Base-by-base conservation (phyloP, 1,140 invertebrate species). In the Microplitis demolitor region DNA sequence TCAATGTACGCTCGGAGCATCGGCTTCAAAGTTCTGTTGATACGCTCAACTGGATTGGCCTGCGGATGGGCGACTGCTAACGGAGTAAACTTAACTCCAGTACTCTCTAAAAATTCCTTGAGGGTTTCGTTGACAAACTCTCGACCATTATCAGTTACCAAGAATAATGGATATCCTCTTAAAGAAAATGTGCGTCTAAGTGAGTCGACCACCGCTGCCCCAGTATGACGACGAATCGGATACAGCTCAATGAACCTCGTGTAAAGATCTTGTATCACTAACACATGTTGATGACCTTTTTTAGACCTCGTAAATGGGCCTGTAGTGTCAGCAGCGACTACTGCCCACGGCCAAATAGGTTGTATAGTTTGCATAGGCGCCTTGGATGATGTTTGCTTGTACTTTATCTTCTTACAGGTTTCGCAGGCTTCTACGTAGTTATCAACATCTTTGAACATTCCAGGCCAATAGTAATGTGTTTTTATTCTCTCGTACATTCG, bases 81-180 rank as follows among this genome's bases (percentile, higher is more conserved):
- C 2, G 24, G 24, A 24, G 24, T 24, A 2, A 24, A 24, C 24
- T 24, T 24, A 24, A 66, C 9, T 16, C 68, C 5, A 14, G 33
- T 11, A 24, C 24, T 9, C 11, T 66, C 45, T 2, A 72, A 24
- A 53, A 64, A 45, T 3, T 14, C 14, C 14, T 64, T 11, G 4
- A 72, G 61, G 33, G 66, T 62, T 58, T 37, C 60, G n/a, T 72
- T 72, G 13, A 64, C 39, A 66, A 61, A 72, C 9, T 72, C 70
- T 11, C 14, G 14, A 13, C 70, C 70, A 24, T 72, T 72, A 11
- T 72, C 74, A 0, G 69, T 53, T 33, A 75, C 62, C 11, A 75
- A 50, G 2, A 13, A 34, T 5, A 63, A 11, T 8, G 70, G 74
- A 4, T 64, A 62, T 11, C 71, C 67, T 60, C 71, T 69, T 8